These are phyloP conservation scores for Stegostoma tigrinum DNA, from an alignment of 2,113 vertebrate species.

Conservation along the genomic window DNA sequence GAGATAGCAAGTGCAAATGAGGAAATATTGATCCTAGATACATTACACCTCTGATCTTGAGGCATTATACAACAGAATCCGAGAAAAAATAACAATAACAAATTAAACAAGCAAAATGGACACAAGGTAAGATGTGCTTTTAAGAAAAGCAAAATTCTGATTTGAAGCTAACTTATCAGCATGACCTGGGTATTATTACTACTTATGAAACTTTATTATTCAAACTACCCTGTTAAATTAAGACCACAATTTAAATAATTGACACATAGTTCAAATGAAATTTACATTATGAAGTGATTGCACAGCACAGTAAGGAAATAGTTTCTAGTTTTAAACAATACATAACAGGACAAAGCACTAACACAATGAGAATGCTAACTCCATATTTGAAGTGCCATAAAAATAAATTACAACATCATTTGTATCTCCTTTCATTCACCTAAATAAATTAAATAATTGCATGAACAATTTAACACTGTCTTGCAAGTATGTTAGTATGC, in stretches of 20 bases:
- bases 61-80: conserved; percentile 55
- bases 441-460: background rate
- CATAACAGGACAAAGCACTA: background rate
- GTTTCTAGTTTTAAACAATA: background rate
- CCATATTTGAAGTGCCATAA: background rate
- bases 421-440: background rate
- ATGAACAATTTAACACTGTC: background rate
- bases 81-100: conserved; percentile 49
- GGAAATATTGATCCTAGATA: conserved; percentile 66
- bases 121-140: conserved; percentile 45
- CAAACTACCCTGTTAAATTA: background rate
- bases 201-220: background rate
- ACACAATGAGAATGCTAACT: background rate
- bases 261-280: background rate
- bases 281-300: background rate
- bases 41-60: conserved; percentile 55
- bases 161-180: background rate
- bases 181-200: background rate
- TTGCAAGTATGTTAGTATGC: background rate
- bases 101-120: conserved; percentile 51
- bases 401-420: background rate
- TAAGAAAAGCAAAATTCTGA: conserved; percentile 25
- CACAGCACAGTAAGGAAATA: background rate
- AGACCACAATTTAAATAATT: background rate
- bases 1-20: conserved; percentile 72